phyloP scores from a whole-genome alignment of 2,888 invertebrate genomes.

The Autographa gamma region DNA sequence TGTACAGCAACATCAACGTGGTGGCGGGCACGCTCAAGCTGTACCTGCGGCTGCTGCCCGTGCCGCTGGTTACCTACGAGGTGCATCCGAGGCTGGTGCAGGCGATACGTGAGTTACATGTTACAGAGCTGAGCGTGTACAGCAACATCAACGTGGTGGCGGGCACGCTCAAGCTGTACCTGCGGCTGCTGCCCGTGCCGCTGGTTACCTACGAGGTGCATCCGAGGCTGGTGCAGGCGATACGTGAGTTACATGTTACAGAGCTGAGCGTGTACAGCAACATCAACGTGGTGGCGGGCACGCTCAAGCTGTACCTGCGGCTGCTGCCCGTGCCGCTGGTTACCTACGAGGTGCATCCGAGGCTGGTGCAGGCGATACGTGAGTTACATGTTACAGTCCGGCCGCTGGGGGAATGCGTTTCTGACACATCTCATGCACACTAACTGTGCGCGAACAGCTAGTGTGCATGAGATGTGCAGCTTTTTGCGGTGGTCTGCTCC shows the following conservation, averaged over 20 bases:
- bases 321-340: constrained; percentile 96
- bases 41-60: constrained; percentile 95
- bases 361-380: constrained; percentile 92
- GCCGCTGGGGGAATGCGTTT: no score
- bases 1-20: constrained; percentile 97
- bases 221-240: constrained; percentile 92
- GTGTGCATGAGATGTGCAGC: no score
- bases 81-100: constrained; percentile 93
- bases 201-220: constrained; percentile 96
- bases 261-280: constrained; percentile 95
- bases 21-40: constrained; percentile 97
- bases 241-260: constrained; percentile 89
- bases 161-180: constrained; percentile 96
- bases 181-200: constrained; percentile 96
- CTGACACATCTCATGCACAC: no score
- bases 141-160: constrained; percentile 97
- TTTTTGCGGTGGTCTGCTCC: no score
- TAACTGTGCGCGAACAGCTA: no score
- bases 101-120: constrained; percentile 90
- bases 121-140: constrained; percentile 91
- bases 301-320: constrained; percentile 96
- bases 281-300: constrained; percentile 97
- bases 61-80: constrained; percentile 96
- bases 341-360: constrained; percentile 95
- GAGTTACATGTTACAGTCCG: constrained; percentile 68